A percentile compares a stretch with the other conserved stretches of the same genome.
phyloP scores from a whole-genome alignment of 2,888 invertebrate genomes.

The Drosophila seclusa region DNA sequence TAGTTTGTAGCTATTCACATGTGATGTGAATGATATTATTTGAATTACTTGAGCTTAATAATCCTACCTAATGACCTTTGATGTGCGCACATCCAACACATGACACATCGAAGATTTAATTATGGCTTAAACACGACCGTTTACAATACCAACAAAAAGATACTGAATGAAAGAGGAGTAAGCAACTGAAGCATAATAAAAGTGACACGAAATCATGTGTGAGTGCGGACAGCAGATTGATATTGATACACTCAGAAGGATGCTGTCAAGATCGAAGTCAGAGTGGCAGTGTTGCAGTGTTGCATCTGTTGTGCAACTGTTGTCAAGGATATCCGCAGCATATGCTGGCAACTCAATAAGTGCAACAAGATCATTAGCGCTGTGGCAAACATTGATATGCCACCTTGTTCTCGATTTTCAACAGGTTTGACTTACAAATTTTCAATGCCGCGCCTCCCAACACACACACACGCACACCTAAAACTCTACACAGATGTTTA shows the following conservation, averaged over 20 bases:
- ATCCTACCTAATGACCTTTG: not conserved
- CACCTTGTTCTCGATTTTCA: slow-evolving; percentile 60
- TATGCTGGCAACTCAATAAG: slow-evolving; percentile 43
- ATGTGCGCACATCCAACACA: not conserved
- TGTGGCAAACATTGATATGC: slow-evolving; percentile 29
- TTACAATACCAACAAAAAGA: not conserved
- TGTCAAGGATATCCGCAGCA: slow-evolving; percentile 73
- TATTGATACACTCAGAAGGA: slow-evolving; percentile 11
- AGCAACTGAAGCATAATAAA: not conserved
- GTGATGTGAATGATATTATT: not conserved
- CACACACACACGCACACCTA: slow-evolving; percentile 10
- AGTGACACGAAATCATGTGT: not conserved
- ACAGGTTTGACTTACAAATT: slow-evolving; percentile 68
- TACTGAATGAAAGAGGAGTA: not conserved
- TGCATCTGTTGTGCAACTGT: slow-evolving; percentile 34
- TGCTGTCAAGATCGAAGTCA: slow-evolving; percentile 2
- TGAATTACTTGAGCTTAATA: not conserved
- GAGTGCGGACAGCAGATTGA: slow-evolving; percentile 10
- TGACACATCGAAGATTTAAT: slow-evolving; percentile 7
- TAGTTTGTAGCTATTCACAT: not conserved
- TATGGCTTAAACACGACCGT: not conserved
- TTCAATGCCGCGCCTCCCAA: slow-evolving; percentile 43
- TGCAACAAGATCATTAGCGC: slow-evolving; percentile 67
- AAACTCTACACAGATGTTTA: slow-evolving; percentile 43
- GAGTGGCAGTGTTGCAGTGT: not conserved